Base-by-base conservation (phyloP, 2,797 vertebrate genomes). In the Decapterus maruadsi region DNA sequence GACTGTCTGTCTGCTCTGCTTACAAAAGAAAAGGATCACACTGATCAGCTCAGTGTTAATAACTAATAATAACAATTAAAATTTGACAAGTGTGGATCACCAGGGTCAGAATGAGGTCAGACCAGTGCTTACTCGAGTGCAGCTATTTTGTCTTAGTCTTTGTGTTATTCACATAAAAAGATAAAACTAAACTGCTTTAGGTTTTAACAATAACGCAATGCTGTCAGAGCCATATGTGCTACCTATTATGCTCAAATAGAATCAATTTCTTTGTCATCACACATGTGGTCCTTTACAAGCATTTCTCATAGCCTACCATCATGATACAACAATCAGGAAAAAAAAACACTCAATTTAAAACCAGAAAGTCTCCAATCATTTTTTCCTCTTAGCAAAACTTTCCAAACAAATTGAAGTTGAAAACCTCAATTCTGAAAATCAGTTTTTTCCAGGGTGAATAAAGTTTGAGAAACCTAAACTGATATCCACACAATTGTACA, bases 21-120 rank as follows among this genome's bases (percentile, higher is more conserved):
- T n/a, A 9, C 17, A n/a, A 5, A 19, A 19, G 16, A 19, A 46
- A 46, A 46, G 8, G 0, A 53, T 53, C 51, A 14, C 12, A 6
- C 26, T 14, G 22, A 14, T 53, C 20, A 7, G 20, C 26, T 53
- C 22, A 26, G 0, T 51, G 46, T 48, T 48, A 8, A 48, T 14
- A n/a, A 9, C 3, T 2, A 19, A 19, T 19, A 7, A 19, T 48
- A 22, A 2, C 6, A 29, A 43, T 43, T 17, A 46, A 2, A 40
- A 62, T 16, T 3, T 1, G 48, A 26, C 22, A 36, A 59, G 7
- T n/a, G 1, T 8, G 14, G 56, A 42, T 57, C 48, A 53, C 26
- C 13, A 0, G 50, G 50, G 65, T 78, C 65, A 65, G 1, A 12
- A 34, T 22, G 48, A 65, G 74, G 46, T 68, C 72, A 56, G 31